A percentile compares a stretch with the other conserved stretches of the same genome.
Conservation (phyloP, 2,797 vertebrate genomes). For the Leptodactylus fallax region DNA sequence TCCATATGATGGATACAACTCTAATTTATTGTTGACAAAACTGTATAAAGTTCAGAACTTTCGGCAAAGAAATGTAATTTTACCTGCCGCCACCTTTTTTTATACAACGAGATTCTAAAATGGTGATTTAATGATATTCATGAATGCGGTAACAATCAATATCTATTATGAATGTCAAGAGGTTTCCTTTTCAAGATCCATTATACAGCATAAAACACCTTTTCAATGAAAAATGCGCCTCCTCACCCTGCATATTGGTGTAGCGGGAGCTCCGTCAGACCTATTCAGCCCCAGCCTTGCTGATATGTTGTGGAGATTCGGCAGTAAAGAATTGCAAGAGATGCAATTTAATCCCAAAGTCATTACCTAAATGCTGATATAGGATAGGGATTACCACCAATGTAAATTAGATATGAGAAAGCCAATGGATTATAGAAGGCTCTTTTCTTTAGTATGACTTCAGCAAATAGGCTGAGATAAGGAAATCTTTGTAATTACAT, state of each 20-base stretch:
- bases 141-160: constrained; percentile 59
- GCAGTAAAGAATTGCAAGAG: constrained; percentile 76
- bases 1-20: neutral
- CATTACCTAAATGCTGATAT: constrained; percentile 82
- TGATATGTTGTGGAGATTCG: constrained; percentile 72
- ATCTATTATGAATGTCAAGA: constrained; percentile 53
- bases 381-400: constrained; percentile 79
- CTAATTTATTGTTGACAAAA: neutral
- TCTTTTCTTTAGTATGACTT: constrained; percentile 80
- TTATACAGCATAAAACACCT: constrained; percentile 69
- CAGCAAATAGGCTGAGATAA: constrained; percentile 86
- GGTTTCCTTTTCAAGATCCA: constrained; percentile 68
- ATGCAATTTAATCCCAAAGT: constrained; percentile 79
- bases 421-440: constrained; percentile 79
- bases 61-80: neutral
- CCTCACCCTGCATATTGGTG: constrained; percentile 64
- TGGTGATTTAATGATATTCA: constrained; percentile 67
- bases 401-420: constrained; percentile 86
- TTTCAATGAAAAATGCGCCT: constrained; percentile 66
- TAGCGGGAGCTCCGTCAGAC: constrained; percentile 67
- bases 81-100: neutral
- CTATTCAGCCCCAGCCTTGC: constrained; percentile 67
- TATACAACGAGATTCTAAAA: constrained; percentile 54
- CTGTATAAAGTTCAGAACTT: constrained; percentile 21
- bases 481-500: constrained; percentile 90